phyloP scores from a whole-genome alignment of 2,113 vertebrate genomes.

The Puffinus mauretanicus region DNA sequence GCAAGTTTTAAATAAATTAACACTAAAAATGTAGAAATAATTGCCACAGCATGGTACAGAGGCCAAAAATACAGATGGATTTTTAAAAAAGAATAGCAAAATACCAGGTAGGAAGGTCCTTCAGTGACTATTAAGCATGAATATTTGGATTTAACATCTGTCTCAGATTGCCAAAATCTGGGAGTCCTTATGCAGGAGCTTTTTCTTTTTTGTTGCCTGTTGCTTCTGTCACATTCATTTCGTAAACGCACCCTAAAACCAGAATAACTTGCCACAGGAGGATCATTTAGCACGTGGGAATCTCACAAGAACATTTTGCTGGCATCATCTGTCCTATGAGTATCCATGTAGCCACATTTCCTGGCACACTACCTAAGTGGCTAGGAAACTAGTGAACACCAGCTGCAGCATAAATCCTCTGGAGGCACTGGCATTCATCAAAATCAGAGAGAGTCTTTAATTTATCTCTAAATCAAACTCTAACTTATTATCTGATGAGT shows the following conservation, averaged over 20 bases:
- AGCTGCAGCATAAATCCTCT: neutral
- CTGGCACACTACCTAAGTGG: neutral
- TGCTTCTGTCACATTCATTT: neutral
- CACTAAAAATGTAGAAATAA: neutral
- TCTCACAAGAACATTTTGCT: neutral
- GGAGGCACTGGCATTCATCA: neutral
- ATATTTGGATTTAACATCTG: constrained; percentile 7
- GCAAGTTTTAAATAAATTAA: constrained; percentile 18
- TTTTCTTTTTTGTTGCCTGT: neutral
- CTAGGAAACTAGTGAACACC: neutral
- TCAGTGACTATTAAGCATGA: neutral
- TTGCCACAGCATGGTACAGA: neutral
- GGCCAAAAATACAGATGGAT: neutral
- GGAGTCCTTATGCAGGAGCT: neutral
- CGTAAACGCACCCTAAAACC: neutral
- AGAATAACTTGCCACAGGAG: neutral
- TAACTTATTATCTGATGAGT: neutral
- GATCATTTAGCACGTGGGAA: neutral
- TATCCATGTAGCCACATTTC: neutral
- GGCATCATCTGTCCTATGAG: neutral
- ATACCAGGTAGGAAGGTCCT: neutral
- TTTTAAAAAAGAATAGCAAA: neutral
- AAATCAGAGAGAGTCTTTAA: neutral
- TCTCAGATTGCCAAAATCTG: neutral
- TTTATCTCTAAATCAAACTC: neutral